Percentiles rank a stretch among this genome's conserved stretches.
phyloP scores from a whole-genome alignment of 2,888 invertebrate genomes.

The Pammene fasciana region DNA sequence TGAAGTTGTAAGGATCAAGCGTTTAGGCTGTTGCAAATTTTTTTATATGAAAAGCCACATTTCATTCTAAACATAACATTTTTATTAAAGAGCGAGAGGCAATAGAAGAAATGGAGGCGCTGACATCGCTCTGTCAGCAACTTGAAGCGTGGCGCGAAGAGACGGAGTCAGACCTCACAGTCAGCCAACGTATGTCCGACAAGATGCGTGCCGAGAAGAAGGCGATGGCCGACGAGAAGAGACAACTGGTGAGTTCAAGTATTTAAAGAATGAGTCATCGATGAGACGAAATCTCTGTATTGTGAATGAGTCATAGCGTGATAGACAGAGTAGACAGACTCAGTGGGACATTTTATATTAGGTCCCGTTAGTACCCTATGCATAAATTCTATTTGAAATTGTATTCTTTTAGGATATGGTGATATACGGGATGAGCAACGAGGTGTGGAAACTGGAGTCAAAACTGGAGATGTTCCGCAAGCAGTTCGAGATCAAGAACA shows the following conservation, averaged over 20 bases:
- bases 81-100: constrained; percentile 76
- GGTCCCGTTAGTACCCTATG: too few relatives aligned
- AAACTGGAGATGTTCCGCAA: constrained; percentile 85
- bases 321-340: too few relatives aligned
- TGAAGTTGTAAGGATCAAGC: too few relatives aligned
- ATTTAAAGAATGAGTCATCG: constrained; percentile 78
- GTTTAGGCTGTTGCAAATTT: too few relatives aligned
- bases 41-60: too few relatives aligned
- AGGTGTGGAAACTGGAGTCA: constrained; percentile 87
- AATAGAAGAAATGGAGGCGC: constrained; percentile 82
- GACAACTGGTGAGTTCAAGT: constrained; percentile 73
- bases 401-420: constrained; percentile 83
- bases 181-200: constrained; percentile 86
- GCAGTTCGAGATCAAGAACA: constrained; percentile 86
- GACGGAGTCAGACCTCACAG: constrained; percentile 84
- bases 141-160: constrained; percentile 85
- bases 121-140: constrained; percentile 82
- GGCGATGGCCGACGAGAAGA: constrained; percentile 82
- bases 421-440: constrained; percentile 86
- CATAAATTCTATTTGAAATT: too few relatives aligned
- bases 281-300: too few relatives aligned
- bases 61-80: too few relatives aligned
- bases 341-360: too few relatives aligned
- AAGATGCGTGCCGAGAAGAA: constrained; percentile 84
- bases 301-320: too few relatives aligned